A percentile compares a stretch with the other conserved stretches of the same genome.
Evolutionary conservation across 53 echinoderm and acorn worm species (phyloP).

Genomic region (Pentamera pediparva): DNA sequence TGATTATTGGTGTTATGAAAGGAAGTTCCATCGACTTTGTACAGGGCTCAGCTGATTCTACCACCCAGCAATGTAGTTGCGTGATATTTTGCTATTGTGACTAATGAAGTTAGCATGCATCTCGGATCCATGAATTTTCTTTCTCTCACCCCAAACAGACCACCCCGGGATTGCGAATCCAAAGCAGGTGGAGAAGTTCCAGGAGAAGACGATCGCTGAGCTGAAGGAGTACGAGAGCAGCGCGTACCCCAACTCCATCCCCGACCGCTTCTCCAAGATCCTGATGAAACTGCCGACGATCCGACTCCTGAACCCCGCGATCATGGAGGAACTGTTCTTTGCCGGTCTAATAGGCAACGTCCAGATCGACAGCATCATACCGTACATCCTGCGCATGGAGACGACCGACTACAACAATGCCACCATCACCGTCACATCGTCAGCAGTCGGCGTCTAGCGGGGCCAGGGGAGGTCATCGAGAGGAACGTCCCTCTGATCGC

Average conservation of each 20-base stretch:
- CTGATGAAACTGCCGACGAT: constrained; percentile 82
- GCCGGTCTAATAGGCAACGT: constrained; percentile 98
- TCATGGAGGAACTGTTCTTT: constrained; percentile 99
- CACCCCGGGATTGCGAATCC: constrained; percentile 87
- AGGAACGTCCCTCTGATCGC: too few species aligned
- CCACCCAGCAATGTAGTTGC: too few species aligned
- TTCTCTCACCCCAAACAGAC: constrained; percentile 41
- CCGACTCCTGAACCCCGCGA: constrained; percentile 82
- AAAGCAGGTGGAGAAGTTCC: constrained; percentile 88
- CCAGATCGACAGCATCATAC: constrained; percentile 99
- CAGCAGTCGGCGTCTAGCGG: constrained; percentile 32
- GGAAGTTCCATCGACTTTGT: too few species aligned
- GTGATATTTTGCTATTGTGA: too few species aligned
- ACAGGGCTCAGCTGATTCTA: too few species aligned
- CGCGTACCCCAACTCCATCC: constrained; percentile 59
- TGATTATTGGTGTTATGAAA: too few species aligned
- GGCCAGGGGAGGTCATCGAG: too few species aligned
- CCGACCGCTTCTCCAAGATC: constrained; percentile 84
- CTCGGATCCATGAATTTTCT: too few species aligned
- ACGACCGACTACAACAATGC: constrained; percentile 96
- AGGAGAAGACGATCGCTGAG: constrained; percentile 81
- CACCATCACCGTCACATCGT: constrained; percentile 79
- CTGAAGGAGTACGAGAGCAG: constrained; percentile 73
- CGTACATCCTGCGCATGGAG: constrained; percentile 98
- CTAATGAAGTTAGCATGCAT: too few species aligned